Base-by-base conservation (phyloP, 2,797 vertebrate species). In the Hypotaenidia okinawae region DNA sequence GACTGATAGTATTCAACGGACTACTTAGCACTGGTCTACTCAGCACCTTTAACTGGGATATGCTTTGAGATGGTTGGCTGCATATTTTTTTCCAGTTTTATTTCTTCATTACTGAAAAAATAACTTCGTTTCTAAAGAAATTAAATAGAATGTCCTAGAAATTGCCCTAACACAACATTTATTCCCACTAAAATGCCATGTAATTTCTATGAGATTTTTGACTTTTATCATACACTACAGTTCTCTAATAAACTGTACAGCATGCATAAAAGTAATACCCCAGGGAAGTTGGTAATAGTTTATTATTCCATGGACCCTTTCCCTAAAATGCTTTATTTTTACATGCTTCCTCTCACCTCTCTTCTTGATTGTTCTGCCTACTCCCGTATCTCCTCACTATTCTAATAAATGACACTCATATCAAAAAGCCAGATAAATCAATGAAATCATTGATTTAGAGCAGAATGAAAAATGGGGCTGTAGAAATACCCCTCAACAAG, bases 351-450 rank as follows among this genome's bases (percentile, higher is more conserved):
- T 70, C 33, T 89, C 9, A 3, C 63, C 27, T 90, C 28, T 52
- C n/a, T 22, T 85, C 33, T 83, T 37, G n/a, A 35, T 84, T 84
- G 25, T 80, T 95, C 54, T 83, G 54, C 37, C 75, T 77, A 30
- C 45, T 83, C n/a, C 58, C 32, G 7, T 69, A 58, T 58, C 27
- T 80, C 41, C 91, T 85, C 43, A 32, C 33, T 74, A 6, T 15
- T 72, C n/a, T 68, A 75, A 70, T 39, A 68, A 74, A 72, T 0
- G 6, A 22, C 33, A 84, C 62, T 45, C 17, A 22, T 39, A 47
- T 45, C 7, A 78, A 85, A 91, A 72, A 83, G 12, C 14, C 87
- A 59, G 64, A 78, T 78, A 88, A 93, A 91, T 93, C 47, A 87
- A 94, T 57, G 33, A 59, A 85, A 64, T 35, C 3, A 2, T 51